Percentiles rank a stretch among this genome's conserved stretches.
Conservation (phyloP, 2,888 invertebrate genomes). For the Sarcophaga variegata region DNA sequence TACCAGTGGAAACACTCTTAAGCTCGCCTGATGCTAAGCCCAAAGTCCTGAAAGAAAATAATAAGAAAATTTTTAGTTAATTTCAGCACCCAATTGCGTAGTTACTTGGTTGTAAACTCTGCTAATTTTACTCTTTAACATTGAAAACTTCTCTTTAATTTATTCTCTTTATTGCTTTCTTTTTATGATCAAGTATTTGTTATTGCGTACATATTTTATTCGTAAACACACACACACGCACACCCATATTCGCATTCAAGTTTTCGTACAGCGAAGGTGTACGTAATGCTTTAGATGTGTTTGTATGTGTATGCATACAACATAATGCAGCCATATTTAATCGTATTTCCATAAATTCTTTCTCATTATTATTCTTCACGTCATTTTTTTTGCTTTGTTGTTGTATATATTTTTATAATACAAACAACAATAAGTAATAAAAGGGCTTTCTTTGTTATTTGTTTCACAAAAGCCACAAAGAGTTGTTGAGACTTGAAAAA, state of each 20-base stretch:
- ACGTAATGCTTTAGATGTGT: background rate
- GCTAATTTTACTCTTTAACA: background rate
- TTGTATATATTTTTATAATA: background rate
- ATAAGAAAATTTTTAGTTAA: no score
- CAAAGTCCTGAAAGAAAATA: no score
- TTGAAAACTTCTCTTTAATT: background rate
- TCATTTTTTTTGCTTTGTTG: constrained; percentile 26
- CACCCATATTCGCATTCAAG: no score
- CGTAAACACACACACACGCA: no score
- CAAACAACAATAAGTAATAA: constrained; percentile 12
- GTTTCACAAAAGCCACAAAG: background rate
- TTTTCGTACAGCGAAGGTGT: background rate
- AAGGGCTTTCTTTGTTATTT: constrained; percentile 23
- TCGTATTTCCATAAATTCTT: constrained; percentile 65
- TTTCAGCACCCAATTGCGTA: no score
- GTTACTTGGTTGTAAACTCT: no score
- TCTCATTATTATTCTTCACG: constrained; percentile 52
- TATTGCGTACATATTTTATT: no score
- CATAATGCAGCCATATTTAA: constrained; percentile 36
- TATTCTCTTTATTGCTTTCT: constrained; percentile 11
- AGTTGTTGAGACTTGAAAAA: background rate
- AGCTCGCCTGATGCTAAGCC: no score
- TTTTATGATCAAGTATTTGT: no score
- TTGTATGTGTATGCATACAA: constrained; percentile 27
- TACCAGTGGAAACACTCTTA: no score